Percentiles rank a stretch among this genome's conserved stretches.
Evolutionary conservation across 2,888 invertebrate genomes (phyloP).

Genomic region (Torymus texanus): DNA sequence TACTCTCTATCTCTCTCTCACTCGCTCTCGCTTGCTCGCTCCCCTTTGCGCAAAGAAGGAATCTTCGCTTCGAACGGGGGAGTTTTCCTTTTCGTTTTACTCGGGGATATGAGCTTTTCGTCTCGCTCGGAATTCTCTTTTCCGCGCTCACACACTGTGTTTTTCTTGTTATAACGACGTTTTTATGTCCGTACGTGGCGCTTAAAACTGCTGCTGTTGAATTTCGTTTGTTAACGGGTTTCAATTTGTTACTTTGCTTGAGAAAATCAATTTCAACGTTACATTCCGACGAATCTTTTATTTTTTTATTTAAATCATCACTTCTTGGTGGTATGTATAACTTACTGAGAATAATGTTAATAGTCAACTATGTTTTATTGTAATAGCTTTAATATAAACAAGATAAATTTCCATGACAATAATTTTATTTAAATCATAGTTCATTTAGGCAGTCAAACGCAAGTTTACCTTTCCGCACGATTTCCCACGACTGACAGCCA

Average conservation of each 20-base stretch:
- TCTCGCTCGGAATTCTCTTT: slow-evolving; percentile 10
- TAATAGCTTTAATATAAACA: background rate
- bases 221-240: slow-evolving; percentile 29
- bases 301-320: no score
- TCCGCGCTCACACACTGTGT: background rate
- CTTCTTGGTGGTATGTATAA: no score
- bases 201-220: background rate
- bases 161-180: slow-evolving; percentile 17
- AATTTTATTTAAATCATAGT: background rate
- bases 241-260: background rate
- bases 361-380: no score
- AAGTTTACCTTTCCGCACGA: no score
- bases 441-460: background rate
- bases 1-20: slow-evolving; percentile 51
- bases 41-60: slow-evolving; percentile 30
- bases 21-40: slow-evolving; percentile 63
- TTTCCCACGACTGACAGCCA: no score
- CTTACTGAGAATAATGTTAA: no score
- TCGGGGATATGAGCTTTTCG: slow-evolving; percentile 40
- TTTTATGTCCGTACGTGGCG: slow-evolving; percentile 1
- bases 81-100: slow-evolving; percentile 31
- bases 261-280: no score
- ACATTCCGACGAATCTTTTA: no score
- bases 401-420: background rate
- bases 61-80: slow-evolving; percentile 34